Percentiles rank a stretch among this genome's conserved stretches.
Conservation (phyloP, 1,140 invertebrate genomes). For the Dryas iulia region DNA sequence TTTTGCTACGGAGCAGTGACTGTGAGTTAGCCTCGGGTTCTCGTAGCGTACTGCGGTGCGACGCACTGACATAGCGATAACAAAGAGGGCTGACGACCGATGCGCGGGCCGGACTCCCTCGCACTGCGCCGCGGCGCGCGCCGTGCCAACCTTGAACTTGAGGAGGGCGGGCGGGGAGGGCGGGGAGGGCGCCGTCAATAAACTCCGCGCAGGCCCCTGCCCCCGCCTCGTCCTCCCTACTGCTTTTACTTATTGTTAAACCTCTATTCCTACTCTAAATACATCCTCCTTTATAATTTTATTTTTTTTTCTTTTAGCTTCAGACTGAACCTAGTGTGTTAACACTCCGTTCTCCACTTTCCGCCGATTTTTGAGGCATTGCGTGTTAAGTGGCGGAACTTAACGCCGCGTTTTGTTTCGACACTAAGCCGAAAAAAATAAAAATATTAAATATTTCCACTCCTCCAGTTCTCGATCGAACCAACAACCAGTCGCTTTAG, state of each 20-base stretch:
- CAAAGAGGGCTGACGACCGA: slow-evolving; percentile 80
- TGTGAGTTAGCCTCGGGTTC: slow-evolving; percentile 61
- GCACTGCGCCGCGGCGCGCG: slow-evolving; percentile 83
- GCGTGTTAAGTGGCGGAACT: too few species aligned
- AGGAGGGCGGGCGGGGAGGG: slow-evolving; percentile 65
- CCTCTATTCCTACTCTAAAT: slow-evolving; percentile 11
- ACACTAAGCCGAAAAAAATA: too few species aligned
- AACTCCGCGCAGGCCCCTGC: slow-evolving; percentile 75
- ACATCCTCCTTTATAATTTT: too few species aligned
- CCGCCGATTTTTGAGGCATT: too few species aligned
- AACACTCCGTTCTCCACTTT: too few species aligned
- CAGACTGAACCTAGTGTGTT: too few species aligned
- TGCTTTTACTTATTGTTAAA: slow-evolving; percentile 5
- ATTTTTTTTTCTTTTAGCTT: too few species aligned
- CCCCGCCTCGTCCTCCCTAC: slow-evolving; percentile 53
- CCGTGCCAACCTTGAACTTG: slow-evolving; percentile 88
- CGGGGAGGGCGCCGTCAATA: slow-evolving; percentile 66
- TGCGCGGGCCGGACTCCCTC: slow-evolving; percentile 79
- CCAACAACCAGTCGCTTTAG: too few species aligned
- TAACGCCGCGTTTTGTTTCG: too few species aligned
- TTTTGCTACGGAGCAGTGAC: slow-evolving; percentile 41
- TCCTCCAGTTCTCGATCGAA: too few species aligned
- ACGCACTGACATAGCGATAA: slow-evolving; percentile 68
- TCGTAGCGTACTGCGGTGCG: slow-evolving; percentile 62
- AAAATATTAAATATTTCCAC: too few species aligned